Conservation (phyloP, 1,140 invertebrate species). For the Paraescarpia echinospica region DNA sequence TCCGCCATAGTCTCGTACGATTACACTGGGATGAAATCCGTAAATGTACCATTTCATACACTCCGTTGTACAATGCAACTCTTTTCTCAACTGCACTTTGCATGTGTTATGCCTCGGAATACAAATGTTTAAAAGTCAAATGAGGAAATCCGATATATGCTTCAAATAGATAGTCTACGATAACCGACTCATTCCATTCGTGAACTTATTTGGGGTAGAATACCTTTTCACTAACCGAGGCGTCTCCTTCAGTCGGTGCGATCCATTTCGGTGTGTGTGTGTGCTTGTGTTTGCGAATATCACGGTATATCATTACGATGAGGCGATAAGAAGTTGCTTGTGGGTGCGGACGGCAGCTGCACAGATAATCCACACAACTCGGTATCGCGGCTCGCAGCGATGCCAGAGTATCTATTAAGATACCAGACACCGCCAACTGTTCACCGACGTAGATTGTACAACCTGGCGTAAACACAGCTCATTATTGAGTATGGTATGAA, state of each 20-base stretch:
- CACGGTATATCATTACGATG: neutral
- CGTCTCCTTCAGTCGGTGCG: neutral
- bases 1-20: no score
- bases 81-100: no score
- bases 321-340: neutral
- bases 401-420: neutral
- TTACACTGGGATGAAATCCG: no score
- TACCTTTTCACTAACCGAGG: neutral
- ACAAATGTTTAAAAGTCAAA: neutral
- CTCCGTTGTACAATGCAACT: no score
- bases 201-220: neutral
- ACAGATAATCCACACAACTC: no score
- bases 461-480: neutral
- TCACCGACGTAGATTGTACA: neutral
- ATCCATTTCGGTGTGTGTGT: neutral
- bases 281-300: neutral
- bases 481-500: neutral
- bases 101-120: neutral
- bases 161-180: neutral
- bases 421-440: neutral
- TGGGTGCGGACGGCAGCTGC: neutral
- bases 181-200: neutral
- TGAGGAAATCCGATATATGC: neutral
- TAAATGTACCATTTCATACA: no score
- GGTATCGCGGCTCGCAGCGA: neutral